Conservation (phyloP, 2,113 vertebrate species). For the Limnothrissa miodon region DNA sequence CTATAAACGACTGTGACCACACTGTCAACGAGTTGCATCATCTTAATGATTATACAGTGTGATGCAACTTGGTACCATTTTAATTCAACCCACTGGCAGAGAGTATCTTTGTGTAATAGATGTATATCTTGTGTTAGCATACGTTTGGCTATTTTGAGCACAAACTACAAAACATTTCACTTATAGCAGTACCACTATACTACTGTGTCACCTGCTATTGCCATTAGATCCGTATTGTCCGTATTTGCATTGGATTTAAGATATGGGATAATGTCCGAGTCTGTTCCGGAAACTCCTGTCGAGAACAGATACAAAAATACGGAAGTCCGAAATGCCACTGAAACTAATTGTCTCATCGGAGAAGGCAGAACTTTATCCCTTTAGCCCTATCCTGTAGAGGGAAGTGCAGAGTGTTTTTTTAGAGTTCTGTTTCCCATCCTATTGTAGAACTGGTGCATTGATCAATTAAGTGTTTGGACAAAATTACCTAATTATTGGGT, state of each 20-base stretch:
- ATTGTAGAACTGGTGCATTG: background rate
- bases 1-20: too few relatives aligned
- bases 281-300: background rate
- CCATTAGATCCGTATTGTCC: background rate
- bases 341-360: background rate
- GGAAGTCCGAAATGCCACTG: background rate
- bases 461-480: background rate
- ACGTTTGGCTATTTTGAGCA: background rate
- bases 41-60: too few relatives aligned
- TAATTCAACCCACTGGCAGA: too few relatives aligned
- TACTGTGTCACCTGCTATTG: background rate
- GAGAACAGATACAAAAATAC: background rate
- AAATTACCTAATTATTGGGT: too few relatives aligned
- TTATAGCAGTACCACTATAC: background rate
- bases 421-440: too few relatives aligned
- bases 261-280: background rate
- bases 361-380: background rate
- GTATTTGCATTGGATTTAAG: conserved; percentile 12
- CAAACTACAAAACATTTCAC: background rate
- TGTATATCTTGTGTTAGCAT: too few relatives aligned
- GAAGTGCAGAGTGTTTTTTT: background rate
- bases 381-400: background rate
- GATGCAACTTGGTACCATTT: too few relatives aligned
- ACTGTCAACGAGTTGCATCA: too few relatives aligned
- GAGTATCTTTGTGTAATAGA: too few relatives aligned